Conservation (phyloP, 2,888 invertebrate genomes). For the Phyllotreta cruciferae region DNA sequence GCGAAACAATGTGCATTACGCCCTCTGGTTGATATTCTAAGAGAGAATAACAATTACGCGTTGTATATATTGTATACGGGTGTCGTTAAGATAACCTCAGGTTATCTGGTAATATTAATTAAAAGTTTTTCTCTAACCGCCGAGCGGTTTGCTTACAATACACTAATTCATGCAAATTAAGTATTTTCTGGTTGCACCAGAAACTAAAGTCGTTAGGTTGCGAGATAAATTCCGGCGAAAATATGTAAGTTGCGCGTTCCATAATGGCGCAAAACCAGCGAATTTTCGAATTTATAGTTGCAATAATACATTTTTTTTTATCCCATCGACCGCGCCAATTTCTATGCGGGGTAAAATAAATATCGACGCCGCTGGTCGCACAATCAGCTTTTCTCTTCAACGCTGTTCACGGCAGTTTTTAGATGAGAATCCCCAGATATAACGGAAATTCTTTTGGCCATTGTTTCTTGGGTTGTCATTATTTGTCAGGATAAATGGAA, state of each 20-base stretch:
- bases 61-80: constrained; percentile 7
- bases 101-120: constrained; percentile 29
- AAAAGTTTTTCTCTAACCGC: constrained; percentile 24
- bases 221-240: constrained; percentile 14
- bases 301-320: too few species aligned
- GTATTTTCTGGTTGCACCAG: constrained; percentile 25
- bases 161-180: constrained; percentile 29
- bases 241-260: constrained; percentile 6
- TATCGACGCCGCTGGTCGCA: too few species aligned
- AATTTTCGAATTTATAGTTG: too few species aligned
- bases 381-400: too few species aligned
- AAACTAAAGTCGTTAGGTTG: constrained; percentile 22
- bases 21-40: constrained; percentile 2
- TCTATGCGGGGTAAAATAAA: too few species aligned
- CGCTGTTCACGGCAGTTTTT: constrained; percentile 19
- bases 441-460: constrained; percentile 33
- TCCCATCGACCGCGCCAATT: too few species aligned
- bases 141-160: constrained; percentile 24
- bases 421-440: constrained; percentile 27
- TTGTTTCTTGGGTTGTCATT: constrained; percentile 45
- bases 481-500: constrained; percentile 49
- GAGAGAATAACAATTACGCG: constrained; percentile 24
- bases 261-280: background rate
- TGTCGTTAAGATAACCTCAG: constrained; percentile 26
- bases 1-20: background rate